Evolutionary conservation across 2,113 vertebrate species (phyloP), one percentile per base, ranked within the genome.

Genomic region (Neoarius graeffei): DNA sequence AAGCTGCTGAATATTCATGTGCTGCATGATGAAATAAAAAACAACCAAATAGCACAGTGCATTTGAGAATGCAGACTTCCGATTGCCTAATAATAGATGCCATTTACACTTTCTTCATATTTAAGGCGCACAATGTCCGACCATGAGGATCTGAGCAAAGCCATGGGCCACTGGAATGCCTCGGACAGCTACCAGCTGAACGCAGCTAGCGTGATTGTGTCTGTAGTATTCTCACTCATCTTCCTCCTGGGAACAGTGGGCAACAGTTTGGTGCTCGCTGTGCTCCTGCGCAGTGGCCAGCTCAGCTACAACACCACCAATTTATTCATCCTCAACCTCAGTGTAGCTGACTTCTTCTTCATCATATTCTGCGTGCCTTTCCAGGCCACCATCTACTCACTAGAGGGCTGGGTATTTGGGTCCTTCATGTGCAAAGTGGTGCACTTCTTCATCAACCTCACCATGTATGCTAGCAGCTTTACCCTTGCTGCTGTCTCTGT

Each of bases 381-480:
- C 94, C 97, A 97, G 94, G 97, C 96, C 89, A 97, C 96, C 89
- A 97, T 97, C 93, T 97, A 97, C 92, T 96, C 96, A 1, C 93
- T 97, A 89, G 96, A 97, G 89, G 96, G 96, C 59, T 97, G 97
- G 96, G 94, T 97, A 89, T 97, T 97, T 0, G 96, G 96, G 57
- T 97, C 96, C 60, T 97, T 97, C 92, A 96, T 97, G 96, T 97
- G 96, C 94, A 97, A 97, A 91, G 95, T 93, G 5, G 97, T 97
- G 66, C 96, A 97, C 92, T 97, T 97, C 93, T 96, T 97, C 92
- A 97, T 97, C 93, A 97, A 97, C 94, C 95, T 97, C 88, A 97
- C 97, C 91, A 97, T 97, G 97, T 97, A 97, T 0, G 96, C 97
- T 87, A 97, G 97, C 95, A 97, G 97, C 93, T 97, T 97, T 93